Base-by-base conservation (phyloP, 1,140 invertebrate genomes). In the Cherax destructor region DNA sequence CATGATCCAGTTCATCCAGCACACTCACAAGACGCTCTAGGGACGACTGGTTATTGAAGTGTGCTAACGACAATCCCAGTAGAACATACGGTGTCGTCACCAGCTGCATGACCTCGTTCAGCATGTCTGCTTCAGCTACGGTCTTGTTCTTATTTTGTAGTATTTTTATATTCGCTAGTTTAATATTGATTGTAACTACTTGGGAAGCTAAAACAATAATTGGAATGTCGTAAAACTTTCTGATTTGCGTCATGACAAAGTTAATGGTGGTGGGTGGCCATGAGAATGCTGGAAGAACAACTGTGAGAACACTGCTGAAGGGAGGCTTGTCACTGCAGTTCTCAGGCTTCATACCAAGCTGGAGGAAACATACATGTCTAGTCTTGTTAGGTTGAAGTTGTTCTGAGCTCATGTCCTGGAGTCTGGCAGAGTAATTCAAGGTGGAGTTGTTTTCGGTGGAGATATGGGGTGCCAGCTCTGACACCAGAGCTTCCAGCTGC, bases 1-100 rank as follows among this genome's bases (percentile, higher is more conserved):
- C 47, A 9, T 85, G 41, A 30, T 72, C 65, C 61, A 85, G 65
- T n/a, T 85, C 83, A 50, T 85, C 83, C 49, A 85, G 47, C 13
- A 85, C 65, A 30, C 61, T 30, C 47, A 85, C 83, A 1, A 85
- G 83, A 10, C 83, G 65, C 65, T 85, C 83, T 65, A 72, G 41
- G 4, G 83, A 85, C 7, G 83, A 85, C 65, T 85, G 83, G 79
- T 81, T 81, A 59, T 11, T 85, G 83, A 85, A 85, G 83, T 85
- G 61, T 6, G 83, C 65, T 24, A 85, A 18, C 18, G 83, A 85
- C 61, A 18, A 5, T 21, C 61, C 83, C 1, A 85, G 13, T 3
- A 85, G 21, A 47, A 52, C 65, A 50, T 69, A 85, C 11, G 83
- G 83, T 5, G 83, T 72, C 50, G 9, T 56, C 4, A 80, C 79